Evolutionary conservation across 2,797 vertebrate genomes (phyloP), one percentile per base, ranked within the genome.

Genomic region (Falco rusticolus): DNA sequence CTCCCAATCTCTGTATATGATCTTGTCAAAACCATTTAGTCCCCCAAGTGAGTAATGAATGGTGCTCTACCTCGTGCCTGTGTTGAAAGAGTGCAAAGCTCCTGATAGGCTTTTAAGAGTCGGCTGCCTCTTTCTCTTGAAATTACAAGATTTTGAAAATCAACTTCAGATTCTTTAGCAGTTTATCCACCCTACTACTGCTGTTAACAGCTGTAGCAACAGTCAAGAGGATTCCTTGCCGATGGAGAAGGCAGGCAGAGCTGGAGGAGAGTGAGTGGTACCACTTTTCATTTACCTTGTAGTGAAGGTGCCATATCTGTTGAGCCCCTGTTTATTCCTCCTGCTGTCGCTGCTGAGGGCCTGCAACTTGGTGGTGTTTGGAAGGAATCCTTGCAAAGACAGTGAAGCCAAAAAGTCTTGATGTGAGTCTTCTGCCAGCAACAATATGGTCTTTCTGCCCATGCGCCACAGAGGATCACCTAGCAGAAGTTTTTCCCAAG

Each of bases 21-120:
- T 65, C 24, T 29, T 84, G 31, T 26, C 33, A n/a, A 60, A 84
- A n/a, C 39, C 10, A 22, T 28, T 47, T 26, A 54, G 43, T 54
- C 39, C 11, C 74, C 28, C 31, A 71, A 0, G 7, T 66, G 29
- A 39, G 37, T 68, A 65, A 34, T 1, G 0, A 2, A 2, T 33
- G 10, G 9, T 45, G 17, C 25, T 87, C 45, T 85, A 34, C 11
- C 26, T 74, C 4, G 5, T 25, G 5, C 19, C 6, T n/a, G 9
- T 81, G 12, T 71, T 92, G n/a, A 29, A 92, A 77, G 53, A 83
- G 19, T 31, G 26, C n/a, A 72, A 69, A 90, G 19, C 17, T 78
- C 47, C 25, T n/a, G 53, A 54, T 80, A 57, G 1, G 5, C 47
- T 88, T 88, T 28, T 75, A 4, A 79, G 61, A 64, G 26, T 28